phyloP scores from a whole-genome alignment of 2,888 invertebrate genomes.

The Ichneumon xanthorius region DNA sequence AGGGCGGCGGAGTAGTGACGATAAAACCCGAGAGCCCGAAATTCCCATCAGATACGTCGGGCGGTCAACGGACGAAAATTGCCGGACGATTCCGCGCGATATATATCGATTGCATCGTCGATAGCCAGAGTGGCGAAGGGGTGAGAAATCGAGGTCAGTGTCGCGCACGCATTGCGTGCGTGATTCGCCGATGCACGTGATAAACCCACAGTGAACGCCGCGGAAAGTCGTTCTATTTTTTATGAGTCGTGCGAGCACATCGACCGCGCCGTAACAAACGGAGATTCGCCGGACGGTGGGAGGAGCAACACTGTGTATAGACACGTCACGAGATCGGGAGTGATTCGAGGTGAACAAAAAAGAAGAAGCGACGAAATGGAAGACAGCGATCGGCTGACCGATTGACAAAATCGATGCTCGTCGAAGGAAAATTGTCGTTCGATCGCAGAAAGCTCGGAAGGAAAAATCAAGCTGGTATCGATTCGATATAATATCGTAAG shows the following conservation, averaged over 20 bases:
- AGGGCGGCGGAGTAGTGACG: not conserved
- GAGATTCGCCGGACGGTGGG: conserved; percentile 2
- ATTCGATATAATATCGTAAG: conserved; percentile 51
- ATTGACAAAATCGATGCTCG: not conserved
- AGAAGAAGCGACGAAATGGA: not conserved
- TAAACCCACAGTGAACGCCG: conserved; percentile 26
- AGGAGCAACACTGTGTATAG: conserved; percentile 1
- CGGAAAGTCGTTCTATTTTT: conserved; percentile 39
- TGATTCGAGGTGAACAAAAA: conserved; percentile 16
- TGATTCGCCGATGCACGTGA: conserved; percentile 52
- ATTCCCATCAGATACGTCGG: conserved; percentile 26
- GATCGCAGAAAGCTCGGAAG: conserved; percentile 14
- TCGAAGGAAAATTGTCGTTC: not conserved
- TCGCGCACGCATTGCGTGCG: conserved; percentile 67
- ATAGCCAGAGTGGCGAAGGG: not conserved
- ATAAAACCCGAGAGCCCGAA: not conserved
- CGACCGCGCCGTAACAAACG: conserved; percentile 25
- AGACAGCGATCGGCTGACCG: not conserved
- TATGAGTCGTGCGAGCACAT: conserved; percentile 27
- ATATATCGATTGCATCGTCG: conserved; percentile 33
- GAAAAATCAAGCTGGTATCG: conserved; percentile 48
- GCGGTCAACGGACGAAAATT: conserved; percentile 43
- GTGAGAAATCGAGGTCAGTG: conserved; percentile 74
- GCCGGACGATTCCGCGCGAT: conserved; percentile 28
- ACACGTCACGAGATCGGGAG: conserved; percentile 24